A percentile compares a stretch with the other conserved stretches of the same genome.
These are phyloP conservation scores for Malacoctenus gilli DNA, from an alignment of 2,797 vertebrate genomes.

Conservation along the genomic window DNA sequence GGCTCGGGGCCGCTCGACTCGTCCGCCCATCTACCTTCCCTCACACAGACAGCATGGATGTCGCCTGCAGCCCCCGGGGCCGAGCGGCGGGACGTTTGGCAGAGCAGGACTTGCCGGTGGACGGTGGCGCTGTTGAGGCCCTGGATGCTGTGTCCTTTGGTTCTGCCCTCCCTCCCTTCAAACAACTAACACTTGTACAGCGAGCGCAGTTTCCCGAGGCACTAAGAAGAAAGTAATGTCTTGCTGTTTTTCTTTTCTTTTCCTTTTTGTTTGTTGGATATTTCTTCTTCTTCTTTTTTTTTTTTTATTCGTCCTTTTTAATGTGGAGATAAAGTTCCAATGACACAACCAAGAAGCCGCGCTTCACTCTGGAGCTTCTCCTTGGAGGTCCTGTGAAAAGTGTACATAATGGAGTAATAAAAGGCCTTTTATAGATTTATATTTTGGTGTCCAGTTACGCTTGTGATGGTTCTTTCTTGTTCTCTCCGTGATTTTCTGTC, in stretches of 20 bases:
- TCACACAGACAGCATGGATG: constrained; percentile 77
- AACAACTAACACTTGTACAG: constrained; percentile 71
- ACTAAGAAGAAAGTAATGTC: constrained; percentile 79
- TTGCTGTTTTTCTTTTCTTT: constrained; percentile 51
- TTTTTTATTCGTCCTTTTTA: constrained; percentile 70
- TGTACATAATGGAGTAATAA: constrained; percentile 94
- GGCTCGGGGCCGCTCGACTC: constrained; percentile 65
- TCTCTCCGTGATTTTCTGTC: constrained; percentile 87
- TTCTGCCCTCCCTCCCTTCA: constrained; percentile 63
- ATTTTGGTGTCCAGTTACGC: constrained; percentile 87
- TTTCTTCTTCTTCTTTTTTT: too few species aligned
- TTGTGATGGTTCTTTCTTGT: constrained; percentile 87
- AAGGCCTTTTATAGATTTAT: constrained; percentile 89
- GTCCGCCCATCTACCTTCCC: constrained; percentile 70
- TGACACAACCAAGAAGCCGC: constrained; percentile 79
- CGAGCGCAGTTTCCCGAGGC: constrained; percentile 67
- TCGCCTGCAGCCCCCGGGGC: constrained; percentile 67
- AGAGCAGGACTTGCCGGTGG: constrained; percentile 63
- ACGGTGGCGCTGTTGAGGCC: constrained; percentile 42
- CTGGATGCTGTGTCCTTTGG: constrained; percentile 57
- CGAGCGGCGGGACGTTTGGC: constrained; percentile 65
- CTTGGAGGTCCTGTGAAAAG: constrained; percentile 91
- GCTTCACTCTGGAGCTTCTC: constrained; percentile 82
- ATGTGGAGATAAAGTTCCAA: constrained; percentile 78
- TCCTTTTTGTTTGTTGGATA: constrained; percentile 74